Base-by-base conservation (phyloP, 1,140 invertebrate genomes). In the Phymorhynchus buccinoides region DNA sequence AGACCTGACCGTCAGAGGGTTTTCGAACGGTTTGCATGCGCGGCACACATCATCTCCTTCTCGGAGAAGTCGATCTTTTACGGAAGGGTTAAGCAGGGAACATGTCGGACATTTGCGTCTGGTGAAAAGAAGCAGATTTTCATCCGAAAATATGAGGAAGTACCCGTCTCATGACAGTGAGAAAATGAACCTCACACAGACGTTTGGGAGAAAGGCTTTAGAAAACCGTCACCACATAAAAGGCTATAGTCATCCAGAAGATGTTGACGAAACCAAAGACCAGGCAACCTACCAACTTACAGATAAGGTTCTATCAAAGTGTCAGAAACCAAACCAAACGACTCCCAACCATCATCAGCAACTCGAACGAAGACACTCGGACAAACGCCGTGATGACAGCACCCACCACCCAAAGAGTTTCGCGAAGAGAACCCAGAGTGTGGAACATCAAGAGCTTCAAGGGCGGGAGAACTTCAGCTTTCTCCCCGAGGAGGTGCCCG, bases 401-500 rank as follows among this genome's bases (percentile, higher is more conserved):
- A 30, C 62, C 62, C 7, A 35, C 3, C 68, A n/a, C 3, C 30
- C 30, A 9, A 35, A 35, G 30, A 6, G 9, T 32, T 18, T 12
- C 68, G n/a, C 68, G 12, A 32, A 71, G 68, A 71, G 30, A 37
- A 71, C 30, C 6, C 30, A n/a, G 0, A 35, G 68, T 12, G 9
- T 14, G 35, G 35, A 32, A 22, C n/a, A 52, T 7, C 4, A 71
- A 32, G 7, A 71, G 68, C 4, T 7, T 22, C 9, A 35, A 6
- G 68, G 37, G 14, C 6, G 9, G 35, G 77, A 52, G 42, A 79
- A 62, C 56, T 68, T 79, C 56, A 84, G 44, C 14, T 86, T 86
- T 44, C 56, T 52, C 9, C 39, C 48, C 4, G 90, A 90, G 62
- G 83, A 88, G 37, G 90, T 88, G 37, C 86, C 88, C 2, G 91